These are phyloP conservation scores for Dendronephthya gigantea DNA, from an alignment of 64 coral and sea anemone species.

Conservation along the genomic window DNA sequence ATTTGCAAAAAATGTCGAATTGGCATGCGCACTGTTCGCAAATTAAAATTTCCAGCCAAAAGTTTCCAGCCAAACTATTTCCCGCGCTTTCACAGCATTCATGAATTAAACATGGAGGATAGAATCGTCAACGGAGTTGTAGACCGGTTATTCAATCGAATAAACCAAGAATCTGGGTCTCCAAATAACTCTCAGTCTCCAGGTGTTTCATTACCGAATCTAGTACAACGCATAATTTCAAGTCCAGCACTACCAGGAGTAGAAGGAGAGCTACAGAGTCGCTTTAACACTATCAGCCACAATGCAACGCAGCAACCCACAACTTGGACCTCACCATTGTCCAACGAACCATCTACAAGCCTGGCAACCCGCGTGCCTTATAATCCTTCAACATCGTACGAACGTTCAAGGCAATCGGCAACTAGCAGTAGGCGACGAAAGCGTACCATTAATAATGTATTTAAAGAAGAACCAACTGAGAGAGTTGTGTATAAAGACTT, in stretches of 20 bases:
- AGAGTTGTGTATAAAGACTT: neutral
- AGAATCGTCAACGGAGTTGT: neutral
- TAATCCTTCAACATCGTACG: neutral
- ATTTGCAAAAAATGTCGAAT: constrained; percentile 9
- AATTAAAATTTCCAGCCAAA: too few species aligned
- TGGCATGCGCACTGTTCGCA: too few species aligned
- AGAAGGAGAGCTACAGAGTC: neutral
- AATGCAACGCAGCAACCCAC: neutral
- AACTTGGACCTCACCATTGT: neutral
- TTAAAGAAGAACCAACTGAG: neutral
- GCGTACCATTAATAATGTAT: neutral
- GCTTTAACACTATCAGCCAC: neutral
- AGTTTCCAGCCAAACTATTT: neutral
- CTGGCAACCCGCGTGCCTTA: neutral
- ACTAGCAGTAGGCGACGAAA: constrained; percentile 4
- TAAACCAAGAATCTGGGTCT: neutral
- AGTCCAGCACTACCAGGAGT: constrained; percentile 9
- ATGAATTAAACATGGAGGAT: constrained; percentile 12
- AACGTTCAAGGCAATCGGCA: neutral
- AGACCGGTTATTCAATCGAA: neutral
- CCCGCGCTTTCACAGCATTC: too few species aligned
- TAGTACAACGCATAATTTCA: neutral
- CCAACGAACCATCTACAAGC: neutral
- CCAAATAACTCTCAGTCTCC: neutral
- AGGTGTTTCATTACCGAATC: neutral